These are phyloP conservation scores for Garrulus glandarius DNA, from an alignment of 2,797 vertebrate genomes.

Conservation along the genomic window DNA sequence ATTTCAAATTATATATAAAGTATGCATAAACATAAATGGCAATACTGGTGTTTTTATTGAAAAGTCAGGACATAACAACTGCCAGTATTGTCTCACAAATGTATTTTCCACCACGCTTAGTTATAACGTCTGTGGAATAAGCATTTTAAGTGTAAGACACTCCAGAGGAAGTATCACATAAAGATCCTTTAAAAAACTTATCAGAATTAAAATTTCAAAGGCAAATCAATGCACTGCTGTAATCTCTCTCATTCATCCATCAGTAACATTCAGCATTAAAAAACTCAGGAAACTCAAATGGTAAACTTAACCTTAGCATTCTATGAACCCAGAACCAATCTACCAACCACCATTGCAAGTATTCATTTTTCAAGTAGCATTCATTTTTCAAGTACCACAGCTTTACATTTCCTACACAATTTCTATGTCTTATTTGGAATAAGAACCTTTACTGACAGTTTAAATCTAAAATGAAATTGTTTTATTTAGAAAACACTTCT, in stretches of 20 bases:
- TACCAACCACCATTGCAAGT: background rate
- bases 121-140: background rate
- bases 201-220: background rate
- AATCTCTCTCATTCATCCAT: background rate
- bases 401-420: background rate
- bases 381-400: background rate
- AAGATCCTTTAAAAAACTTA: background rate
- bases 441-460: background rate
- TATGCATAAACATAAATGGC: background rate
- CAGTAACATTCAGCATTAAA: background rate
- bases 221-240: background rate
- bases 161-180: background rate
- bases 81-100: background rate
- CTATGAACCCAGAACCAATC: background rate
- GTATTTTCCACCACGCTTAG: background rate
- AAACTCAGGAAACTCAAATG: background rate
- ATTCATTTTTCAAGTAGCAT: background rate
- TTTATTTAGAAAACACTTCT: background rate
- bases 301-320: background rate
- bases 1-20: background rate
- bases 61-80: background rate
- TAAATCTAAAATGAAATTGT: background rate
- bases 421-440: background rate
- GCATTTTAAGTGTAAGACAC: background rate
- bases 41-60: background rate